Conservation (phyloP, 2,888 invertebrate species). For the Cyclophora punctaria region DNA sequence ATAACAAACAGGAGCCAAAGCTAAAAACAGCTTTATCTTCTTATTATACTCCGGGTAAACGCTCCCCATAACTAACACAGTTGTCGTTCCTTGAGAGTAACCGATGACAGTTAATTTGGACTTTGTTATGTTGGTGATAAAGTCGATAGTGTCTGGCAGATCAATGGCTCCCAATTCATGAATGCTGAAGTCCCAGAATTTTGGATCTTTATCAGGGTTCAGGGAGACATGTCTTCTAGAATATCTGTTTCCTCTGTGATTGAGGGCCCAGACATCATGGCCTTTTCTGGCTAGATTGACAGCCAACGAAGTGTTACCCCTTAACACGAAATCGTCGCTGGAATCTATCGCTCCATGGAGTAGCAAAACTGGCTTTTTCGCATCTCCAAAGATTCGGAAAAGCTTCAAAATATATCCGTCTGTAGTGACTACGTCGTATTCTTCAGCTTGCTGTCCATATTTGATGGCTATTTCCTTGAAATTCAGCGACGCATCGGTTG, state of each 20-base stretch:
- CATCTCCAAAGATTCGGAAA: slow-evolving; percentile 29
- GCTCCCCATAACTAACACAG: slow-evolving; percentile 64
- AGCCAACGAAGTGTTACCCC: slow-evolving; percentile 34
- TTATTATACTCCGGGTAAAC: slow-evolving; percentile 66
- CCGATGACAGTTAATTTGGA: slow-evolving; percentile 76
- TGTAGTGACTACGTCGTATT: slow-evolving; percentile 26
- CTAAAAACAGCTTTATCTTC: slow-evolving; percentile 62
- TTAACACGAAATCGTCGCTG: slow-evolving; percentile 31
- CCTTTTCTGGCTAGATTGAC: slow-evolving; percentile 54
- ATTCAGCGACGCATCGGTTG: slow-evolving; percentile 28
- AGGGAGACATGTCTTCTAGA: slow-evolving; percentile 63
- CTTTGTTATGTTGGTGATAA: slow-evolving; percentile 49
- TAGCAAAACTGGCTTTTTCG: slow-evolving; percentile 26
- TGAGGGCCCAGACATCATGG: slow-evolving; percentile 59
- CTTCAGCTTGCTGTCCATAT: slow-evolving; percentile 29
- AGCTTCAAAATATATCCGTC: slow-evolving; percentile 39
- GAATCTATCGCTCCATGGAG: slow-evolving; percentile 36
- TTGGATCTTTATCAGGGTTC: slow-evolving; percentile 38
- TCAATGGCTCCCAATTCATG: slow-evolving; percentile 82
- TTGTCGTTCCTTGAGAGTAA: slow-evolving; percentile 78
- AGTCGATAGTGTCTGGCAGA: slow-evolving; percentile 75
- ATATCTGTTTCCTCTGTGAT: slow-evolving; percentile 76
- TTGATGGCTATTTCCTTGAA: slow-evolving; percentile 31
- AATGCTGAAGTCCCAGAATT: slow-evolving; percentile 74
- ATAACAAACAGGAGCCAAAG: slow-evolving; percentile 65